A percentile compares a stretch with the other conserved stretches of the same genome.
These are phyloP conservation scores for Sylvilagus floridanus DNA, from an alignment of 2,797 vertebrate species.

Conservation along the genomic window DNA sequence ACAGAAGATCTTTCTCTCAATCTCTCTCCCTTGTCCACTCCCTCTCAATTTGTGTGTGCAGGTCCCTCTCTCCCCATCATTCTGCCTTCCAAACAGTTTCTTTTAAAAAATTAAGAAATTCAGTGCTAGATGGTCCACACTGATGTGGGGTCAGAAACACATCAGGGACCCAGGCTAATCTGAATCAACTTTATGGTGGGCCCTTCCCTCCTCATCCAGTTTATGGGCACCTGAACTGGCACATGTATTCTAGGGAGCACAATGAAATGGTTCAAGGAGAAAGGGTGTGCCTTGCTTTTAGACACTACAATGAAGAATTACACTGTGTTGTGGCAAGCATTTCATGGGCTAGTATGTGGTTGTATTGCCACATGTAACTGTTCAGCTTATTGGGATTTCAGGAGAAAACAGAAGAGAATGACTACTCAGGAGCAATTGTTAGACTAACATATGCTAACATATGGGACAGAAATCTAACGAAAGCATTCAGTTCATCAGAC, in stretches of 20 bases:
- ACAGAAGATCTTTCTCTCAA: too few relatives aligned
- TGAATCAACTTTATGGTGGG: fast-evolving
- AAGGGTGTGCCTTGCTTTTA: not conserved
- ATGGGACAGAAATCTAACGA: not conserved
- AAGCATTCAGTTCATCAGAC: not conserved
- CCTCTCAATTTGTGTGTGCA: too few relatives aligned
- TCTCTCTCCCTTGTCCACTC: too few relatives aligned
- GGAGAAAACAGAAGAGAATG: not conserved
- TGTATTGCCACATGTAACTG: not conserved
- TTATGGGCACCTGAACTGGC: not conserved
- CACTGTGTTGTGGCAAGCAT: not conserved
- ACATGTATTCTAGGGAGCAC: not conserved
- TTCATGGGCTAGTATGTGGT: not conserved
- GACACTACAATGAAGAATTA: not conserved
- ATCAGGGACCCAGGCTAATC: not conserved
- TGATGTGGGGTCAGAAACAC: not conserved
- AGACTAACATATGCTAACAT: too few relatives aligned
- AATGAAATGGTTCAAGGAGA: not conserved
- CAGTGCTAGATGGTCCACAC: not conserved
- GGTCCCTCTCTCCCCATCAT: too few relatives aligned
- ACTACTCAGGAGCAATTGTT: not conserved
- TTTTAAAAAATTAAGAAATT: not conserved
- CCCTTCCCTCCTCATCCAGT: not conserved
- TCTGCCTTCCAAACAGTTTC: too few relatives aligned
- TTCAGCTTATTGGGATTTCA: not conserved